Evolutionary conservation across 2,113 vertebrate species (phyloP).

Genomic region (Gopherus evgoodei): DNA sequence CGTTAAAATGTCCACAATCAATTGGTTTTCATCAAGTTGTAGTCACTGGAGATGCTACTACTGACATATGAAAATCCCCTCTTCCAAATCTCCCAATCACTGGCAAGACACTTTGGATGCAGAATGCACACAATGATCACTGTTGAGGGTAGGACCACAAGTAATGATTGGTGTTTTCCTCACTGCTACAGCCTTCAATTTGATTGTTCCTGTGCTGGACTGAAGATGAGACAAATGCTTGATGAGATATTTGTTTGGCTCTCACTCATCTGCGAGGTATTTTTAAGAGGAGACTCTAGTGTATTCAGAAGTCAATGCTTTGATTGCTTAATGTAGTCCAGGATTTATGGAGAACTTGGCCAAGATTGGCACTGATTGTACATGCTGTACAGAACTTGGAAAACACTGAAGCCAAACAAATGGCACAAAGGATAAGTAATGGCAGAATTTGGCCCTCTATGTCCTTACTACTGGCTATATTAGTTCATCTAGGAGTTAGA

Average conservation of each 20-base stretch:
- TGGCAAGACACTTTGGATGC: neutral
- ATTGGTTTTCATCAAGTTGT: neutral
- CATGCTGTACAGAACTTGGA: neutral
- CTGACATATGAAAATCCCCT: neutral
- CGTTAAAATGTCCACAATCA: neutral
- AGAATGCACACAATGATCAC: neutral
- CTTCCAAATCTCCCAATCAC: neutral
- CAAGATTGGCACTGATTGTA: fast-evolving
- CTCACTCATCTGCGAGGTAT: neutral
- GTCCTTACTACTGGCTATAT: neutral
- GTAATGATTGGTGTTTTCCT: neutral
- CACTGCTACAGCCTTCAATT: neutral
- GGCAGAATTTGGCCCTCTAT: neutral
- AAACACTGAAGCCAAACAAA: neutral
- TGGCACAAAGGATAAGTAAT: fast-evolving
- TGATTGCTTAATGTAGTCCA: neutral
- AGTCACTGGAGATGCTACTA: neutral
- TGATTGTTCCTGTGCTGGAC: neutral
- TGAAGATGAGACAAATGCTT: neutral
- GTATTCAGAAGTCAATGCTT: neutral
- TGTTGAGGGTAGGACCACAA: neutral
- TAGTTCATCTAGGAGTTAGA: neutral
- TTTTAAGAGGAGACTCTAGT: neutral
- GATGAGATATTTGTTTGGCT: neutral
- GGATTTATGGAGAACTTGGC: neutral